Evolutionary conservation across 2,888 invertebrate genomes (phyloP).

Genomic region (Leptinotarsa juncta): DNA sequence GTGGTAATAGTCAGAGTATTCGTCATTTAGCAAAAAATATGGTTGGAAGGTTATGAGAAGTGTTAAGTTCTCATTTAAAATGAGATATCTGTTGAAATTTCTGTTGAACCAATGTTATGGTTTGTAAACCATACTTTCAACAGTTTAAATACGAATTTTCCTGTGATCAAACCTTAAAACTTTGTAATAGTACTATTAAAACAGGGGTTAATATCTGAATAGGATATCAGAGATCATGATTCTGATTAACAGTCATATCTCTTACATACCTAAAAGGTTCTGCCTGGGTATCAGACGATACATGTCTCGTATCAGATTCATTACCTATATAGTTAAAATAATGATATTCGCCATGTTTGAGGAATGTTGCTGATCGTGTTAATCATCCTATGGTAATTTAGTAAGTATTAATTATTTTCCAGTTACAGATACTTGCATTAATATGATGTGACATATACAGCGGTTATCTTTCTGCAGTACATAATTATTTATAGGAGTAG

Average conservation of each 20-base stretch:
- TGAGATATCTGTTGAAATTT: no score
- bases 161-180: no score
- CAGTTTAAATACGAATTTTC: no score
- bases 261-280: background rate
- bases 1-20: no score
- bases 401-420: background rate
- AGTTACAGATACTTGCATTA: background rate
- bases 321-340: background rate
- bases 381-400: background rate
- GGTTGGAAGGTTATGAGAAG: no score
- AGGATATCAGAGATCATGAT: background rate
- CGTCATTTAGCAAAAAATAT: no score
- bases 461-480: background rate
- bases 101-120: no score
- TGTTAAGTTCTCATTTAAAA: no score
- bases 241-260: background rate
- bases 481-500: background rate
- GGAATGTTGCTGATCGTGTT: constrained; percentile 6
- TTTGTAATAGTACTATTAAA: no score
- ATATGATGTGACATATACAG: constrained; percentile 13
- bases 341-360: background rate
- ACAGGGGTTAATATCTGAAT: no score
- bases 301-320: background rate
- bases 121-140: no score
- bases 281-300: background rate